Conservation (phyloP, 2,797 vertebrate species). For the Premnoplex brunnescens region DNA sequence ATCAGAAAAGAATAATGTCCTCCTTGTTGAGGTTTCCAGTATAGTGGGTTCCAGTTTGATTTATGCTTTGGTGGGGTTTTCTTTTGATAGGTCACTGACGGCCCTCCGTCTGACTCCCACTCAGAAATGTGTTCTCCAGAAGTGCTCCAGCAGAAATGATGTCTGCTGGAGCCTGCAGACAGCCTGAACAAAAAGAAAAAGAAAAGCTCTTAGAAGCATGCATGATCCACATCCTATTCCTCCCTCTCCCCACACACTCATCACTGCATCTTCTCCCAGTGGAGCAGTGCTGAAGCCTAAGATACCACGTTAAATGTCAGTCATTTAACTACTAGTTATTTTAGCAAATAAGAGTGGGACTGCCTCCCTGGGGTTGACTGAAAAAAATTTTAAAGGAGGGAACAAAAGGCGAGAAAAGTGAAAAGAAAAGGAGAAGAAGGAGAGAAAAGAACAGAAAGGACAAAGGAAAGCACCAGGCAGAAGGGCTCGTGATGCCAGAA, state of each 20-base stretch:
- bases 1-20: background rate
- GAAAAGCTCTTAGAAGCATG: background rate
- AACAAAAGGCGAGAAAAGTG: background rate
- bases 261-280: slow-evolving; percentile 16
- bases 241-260: slow-evolving; percentile 44
- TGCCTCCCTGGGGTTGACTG: slow-evolving; percentile 40
- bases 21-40: background rate
- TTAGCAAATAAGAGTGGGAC: slow-evolving; percentile 64
- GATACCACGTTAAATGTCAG: slow-evolving; percentile 40
- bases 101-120: background rate
- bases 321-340: slow-evolving; percentile 57
- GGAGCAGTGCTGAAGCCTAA: slow-evolving; percentile 29
- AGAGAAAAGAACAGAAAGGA: background rate
- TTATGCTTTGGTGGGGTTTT: background rate
- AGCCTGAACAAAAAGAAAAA: background rate
- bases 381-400: slow-evolving; percentile 3
- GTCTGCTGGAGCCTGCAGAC: slow-evolving; percentile 13
- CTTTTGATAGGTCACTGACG: background rate
- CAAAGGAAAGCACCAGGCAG: background rate
- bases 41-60: background rate
- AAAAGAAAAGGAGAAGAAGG: background rate
- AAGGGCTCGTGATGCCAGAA: background rate
- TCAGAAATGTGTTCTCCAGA: background rate
- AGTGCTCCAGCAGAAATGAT: background rate
- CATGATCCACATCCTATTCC: slow-evolving; percentile 50